Percentiles rank a stretch among this genome's conserved stretches.
phyloP scores from a whole-genome alignment of 2,113 vertebrate species.

The Rhadina sibilatrix region DNA sequence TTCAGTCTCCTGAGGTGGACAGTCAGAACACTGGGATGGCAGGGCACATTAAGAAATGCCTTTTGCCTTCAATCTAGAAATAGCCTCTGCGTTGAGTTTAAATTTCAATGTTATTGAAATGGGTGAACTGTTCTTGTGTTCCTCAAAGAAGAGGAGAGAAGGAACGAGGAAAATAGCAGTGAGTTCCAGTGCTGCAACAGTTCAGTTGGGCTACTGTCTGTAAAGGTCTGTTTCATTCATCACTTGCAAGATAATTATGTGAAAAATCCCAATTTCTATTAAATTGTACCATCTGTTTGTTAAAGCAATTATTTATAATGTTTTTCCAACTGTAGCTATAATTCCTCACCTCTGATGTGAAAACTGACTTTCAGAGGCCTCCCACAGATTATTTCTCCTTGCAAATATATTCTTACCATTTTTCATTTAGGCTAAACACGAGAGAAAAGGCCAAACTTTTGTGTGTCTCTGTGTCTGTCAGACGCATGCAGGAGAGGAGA shows the following conservation, averaged over 20 bases:
- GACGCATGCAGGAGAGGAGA: neutral
- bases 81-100: neutral
- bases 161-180: neutral
- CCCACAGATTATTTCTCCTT: neutral
- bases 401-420: neutral
- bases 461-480: neutral
- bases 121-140: neutral
- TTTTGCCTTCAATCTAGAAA: neutral
- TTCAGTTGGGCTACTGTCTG: neutral
- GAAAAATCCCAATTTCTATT: neutral
- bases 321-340: neutral
- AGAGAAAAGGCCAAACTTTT: neutral
- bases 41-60: neutral
- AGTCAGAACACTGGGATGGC: neutral
- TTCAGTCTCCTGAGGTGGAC: neutral
- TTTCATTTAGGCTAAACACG: neutral
- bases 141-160: neutral
- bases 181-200: neutral
- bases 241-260: neutral
- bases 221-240: neutral
- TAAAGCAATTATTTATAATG: neutral
- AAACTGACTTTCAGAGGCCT: neutral
- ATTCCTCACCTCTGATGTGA: neutral
- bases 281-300: neutral
- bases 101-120: neutral